Evolutionary conservation across 2,888 invertebrate genomes (phyloP), one percentile per base, ranked within the genome.

Genomic region (Lycaena phlaeas): DNA sequence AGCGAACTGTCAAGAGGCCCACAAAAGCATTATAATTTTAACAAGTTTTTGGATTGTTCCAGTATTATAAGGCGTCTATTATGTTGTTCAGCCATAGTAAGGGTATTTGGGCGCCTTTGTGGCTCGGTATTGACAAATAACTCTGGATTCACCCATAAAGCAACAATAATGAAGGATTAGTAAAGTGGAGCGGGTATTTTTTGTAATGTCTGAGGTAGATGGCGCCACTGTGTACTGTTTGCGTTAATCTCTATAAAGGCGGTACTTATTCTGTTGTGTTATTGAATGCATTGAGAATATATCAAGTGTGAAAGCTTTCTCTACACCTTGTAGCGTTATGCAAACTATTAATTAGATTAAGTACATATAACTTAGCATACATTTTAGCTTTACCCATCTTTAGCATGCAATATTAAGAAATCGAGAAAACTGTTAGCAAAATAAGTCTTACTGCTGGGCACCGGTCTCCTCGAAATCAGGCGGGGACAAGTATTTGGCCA

Each of bases 121-220:
- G 81, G 81, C 71, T 67, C 70, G 45, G 73, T 84, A 84, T 84
- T 82, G 84, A 84, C 84, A 84, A 84, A 84, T 84, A 84, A 79
- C 72, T 73, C 40, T 72, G 75, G 78, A 76, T 79, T 78, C 76
- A 72, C 77, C 73, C 64, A 59, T 65, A 67, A 68, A 70, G 72
- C 54, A 73, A 76, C 72, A 79, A 69, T 75, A 72, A 81, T 75
- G 69, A 66, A 61, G 79, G 84, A 84, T 84, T 84, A 84, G 71
- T 64, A 63, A 54, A 68, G 66, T 54, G 57, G 48, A 54, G 56
- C 52, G 54, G 49, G 58, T 68, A 75, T 73, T 67, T 74, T 65
- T 50, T 49, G 43, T 47, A 49, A 53, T 58, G 62, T 60, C 65
- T 59, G 57, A 60, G 57, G 59, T 52, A 52, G 59, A 59, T 72